Conservation (phyloP, 2,113 vertebrate species). For the Sinosuthora webbiana region DNA sequence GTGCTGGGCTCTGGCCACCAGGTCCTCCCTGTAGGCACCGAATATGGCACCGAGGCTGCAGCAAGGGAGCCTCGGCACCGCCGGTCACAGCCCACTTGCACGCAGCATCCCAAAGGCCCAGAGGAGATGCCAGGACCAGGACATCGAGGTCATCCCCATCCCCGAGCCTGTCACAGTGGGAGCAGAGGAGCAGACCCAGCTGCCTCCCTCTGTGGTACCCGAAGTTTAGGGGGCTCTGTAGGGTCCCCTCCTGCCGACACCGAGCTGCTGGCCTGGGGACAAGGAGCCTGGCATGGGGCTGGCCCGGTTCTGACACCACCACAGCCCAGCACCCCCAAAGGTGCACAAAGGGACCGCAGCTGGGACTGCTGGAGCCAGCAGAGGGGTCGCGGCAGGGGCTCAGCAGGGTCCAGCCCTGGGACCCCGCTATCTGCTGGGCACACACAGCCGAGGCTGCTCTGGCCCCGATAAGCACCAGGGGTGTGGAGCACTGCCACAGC, state of each 20-base stretch:
- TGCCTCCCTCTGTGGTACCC: accelerated
- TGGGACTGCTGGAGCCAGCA: neutral
- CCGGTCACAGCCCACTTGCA: accelerated
- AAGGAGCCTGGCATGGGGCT: neutral
- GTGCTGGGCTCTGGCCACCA: neutral
- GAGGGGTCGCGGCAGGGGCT: neutral
- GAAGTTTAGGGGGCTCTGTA: neutral
- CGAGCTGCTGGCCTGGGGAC: neutral
- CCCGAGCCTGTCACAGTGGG: accelerated
- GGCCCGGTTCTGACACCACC: neutral
- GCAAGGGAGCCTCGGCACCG: neutral
- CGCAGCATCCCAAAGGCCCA: accelerated
- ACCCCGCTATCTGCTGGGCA: neutral
- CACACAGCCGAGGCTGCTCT: neutral
- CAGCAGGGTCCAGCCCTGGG: neutral
- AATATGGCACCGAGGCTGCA: neutral
- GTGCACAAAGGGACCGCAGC: accelerated
- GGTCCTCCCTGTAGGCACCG: accelerated
- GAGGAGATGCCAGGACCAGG: accelerated
- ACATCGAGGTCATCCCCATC: accelerated
- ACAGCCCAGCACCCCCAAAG: neutral
- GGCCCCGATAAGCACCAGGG: neutral
- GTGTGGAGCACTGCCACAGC: neutral
- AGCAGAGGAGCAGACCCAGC: neutral
- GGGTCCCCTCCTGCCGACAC: neutral